Percentiles rank a stretch among this genome's conserved stretches.
phyloP scores from a whole-genome alignment of 2,888 invertebrate genomes.

The Chalcosyrphus nemorum region DNA sequence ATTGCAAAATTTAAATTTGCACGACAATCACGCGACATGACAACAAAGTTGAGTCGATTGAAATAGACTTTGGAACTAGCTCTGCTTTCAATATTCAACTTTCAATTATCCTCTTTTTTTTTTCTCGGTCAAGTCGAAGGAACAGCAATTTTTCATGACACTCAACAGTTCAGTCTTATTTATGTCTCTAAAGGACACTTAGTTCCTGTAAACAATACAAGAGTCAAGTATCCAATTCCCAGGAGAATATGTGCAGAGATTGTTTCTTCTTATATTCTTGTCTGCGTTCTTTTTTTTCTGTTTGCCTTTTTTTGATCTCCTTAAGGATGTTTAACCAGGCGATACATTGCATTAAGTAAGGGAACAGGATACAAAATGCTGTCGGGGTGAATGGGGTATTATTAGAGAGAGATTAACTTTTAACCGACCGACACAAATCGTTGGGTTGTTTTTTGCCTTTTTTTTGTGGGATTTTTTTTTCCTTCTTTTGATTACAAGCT shows the following conservation, averaged over 20 bases:
- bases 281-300: not conserved
- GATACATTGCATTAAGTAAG: slow-evolving; percentile 48
- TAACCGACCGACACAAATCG: slow-evolving; percentile 53
- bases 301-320: slow-evolving; percentile 23
- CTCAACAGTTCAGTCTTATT: not conserved
- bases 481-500: slow-evolving; percentile 31
- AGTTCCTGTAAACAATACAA: slow-evolving; percentile 24
- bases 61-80: not conserved
- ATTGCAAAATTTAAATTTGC: too few species aligned
- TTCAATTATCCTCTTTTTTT: not conserved
- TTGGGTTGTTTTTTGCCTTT: slow-evolving; percentile 38
- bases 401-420: slow-evolving; percentile 50
- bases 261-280: not conserved
- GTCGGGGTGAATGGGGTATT: slow-evolving; percentile 21
- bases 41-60: too few species aligned
- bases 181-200: not conserved
- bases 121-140: not conserved
- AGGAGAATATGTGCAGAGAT: slow-evolving; percentile 31
- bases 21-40: too few species aligned
- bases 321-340: slow-evolving; percentile 63
- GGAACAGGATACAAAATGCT: slow-evolving; percentile 18
- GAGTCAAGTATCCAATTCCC: slow-evolving; percentile 35
- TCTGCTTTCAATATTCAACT: not conserved
- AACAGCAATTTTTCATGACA: not conserved
- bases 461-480: slow-evolving; percentile 11